Percentiles rank a stretch among this genome's conserved stretches.
phyloP scores from a whole-genome alignment of 2,113 vertebrate species.

The Stegastes partitus region DNA sequence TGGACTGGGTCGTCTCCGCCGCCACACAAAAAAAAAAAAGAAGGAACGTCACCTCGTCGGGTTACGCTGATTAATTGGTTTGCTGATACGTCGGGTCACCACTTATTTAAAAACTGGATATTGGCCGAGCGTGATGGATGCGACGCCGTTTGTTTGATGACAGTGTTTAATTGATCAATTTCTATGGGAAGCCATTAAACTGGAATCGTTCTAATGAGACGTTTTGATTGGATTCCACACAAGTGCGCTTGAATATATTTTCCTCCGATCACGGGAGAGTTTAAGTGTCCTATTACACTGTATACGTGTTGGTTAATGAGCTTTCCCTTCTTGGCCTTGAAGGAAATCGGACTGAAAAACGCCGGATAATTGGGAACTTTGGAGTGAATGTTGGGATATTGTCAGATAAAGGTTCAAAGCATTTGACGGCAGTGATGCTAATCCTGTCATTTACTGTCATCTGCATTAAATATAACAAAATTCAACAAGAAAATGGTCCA shows the following conservation, averaged over 20 bases:
- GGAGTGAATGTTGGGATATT: neutral
- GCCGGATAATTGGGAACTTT: constrained; percentile 16
- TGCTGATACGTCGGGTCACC: constrained; percentile 49
- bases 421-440: constrained; percentile 5
- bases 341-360: constrained; percentile 21
- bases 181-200: constrained; percentile 66
- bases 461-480: neutral
- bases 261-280: constrained; percentile 53
- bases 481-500: too few relatives aligned
- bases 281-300: constrained; percentile 62
- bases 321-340: constrained; percentile 24
- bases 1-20: constrained; percentile 46
- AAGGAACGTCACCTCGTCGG: constrained; percentile 47
- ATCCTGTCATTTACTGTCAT: neutral
- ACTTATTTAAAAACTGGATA: constrained; percentile 61
- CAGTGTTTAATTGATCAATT: constrained; percentile 75
- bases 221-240: constrained; percentile 72
- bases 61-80: constrained; percentile 67
- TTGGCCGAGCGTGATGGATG: constrained; percentile 63
- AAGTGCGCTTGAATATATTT: constrained; percentile 58
- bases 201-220: constrained; percentile 76
- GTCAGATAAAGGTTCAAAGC: neutral
- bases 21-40: too few relatives aligned
- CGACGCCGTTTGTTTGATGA: constrained; percentile 66
- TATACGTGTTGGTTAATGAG: constrained; percentile 64